Evolutionary conservation across 1,140 invertebrate genomes (phyloP).

Genomic region (Brachionus plicatilis): DNA sequence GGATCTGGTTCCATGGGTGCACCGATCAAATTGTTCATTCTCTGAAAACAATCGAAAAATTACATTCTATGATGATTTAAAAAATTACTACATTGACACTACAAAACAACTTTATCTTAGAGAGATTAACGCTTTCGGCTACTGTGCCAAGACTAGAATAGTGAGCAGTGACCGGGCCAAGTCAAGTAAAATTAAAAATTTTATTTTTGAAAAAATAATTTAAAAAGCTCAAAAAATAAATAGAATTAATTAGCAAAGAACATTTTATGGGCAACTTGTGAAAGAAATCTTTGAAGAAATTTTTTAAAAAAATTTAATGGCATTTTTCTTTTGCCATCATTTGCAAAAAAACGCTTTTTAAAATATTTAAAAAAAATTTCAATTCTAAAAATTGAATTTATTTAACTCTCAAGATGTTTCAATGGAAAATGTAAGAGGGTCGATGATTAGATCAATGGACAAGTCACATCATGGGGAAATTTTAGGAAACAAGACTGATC

Average conservation of each 20-base stretch:
- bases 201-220: no score
- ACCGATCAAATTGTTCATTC: not conserved
- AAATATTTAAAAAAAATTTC: no score
- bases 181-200: slow-evolving; percentile 17
- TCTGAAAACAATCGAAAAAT: slow-evolving; percentile 6
- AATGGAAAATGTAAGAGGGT: slow-evolving; percentile 34
- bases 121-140: slow-evolving; percentile 5
- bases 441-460: slow-evolving; percentile 6
- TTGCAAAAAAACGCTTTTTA: not conserved
- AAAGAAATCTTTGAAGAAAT: no score
- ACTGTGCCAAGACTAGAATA: slow-evolving; percentile 11
- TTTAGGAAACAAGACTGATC: not conserved
- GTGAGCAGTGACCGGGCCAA: not conserved
- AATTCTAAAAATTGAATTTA: no score
- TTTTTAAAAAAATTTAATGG: no score
- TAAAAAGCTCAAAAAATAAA: no score
- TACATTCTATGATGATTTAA: slow-evolving; percentile 24
- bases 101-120: slow-evolving; percentile 17
- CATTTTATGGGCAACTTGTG: no score
- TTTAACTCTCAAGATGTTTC: not conserved
- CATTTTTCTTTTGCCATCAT: no score
- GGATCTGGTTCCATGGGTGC: slow-evolving; percentile 1
- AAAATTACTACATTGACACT: slow-evolving; percentile 14
- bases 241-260: no score
- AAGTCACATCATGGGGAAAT: not conserved